Evolutionary conservation across 1,140 invertebrate species (phyloP).

Genomic region (Sycophaga agraensis): DNA sequence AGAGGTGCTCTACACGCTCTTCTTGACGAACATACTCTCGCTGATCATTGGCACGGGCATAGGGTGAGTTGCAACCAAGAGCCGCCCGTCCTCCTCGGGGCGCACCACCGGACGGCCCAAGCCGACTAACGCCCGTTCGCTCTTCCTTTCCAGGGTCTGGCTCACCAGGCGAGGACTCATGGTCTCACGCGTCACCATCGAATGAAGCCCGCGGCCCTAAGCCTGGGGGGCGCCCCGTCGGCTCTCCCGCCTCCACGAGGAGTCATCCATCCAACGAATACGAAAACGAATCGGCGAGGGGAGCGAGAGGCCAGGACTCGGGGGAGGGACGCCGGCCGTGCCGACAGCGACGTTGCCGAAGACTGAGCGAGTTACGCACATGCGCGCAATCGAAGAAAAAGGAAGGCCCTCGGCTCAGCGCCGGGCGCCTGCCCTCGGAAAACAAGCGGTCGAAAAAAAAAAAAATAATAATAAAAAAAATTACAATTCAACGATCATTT

Average conservation of each 20-base stretch:
- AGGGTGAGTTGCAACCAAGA: no score
- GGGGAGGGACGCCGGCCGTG: background rate
- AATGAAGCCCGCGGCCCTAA: conserved; percentile 48
- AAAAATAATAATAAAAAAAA: background rate
- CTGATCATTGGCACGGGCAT: conserved; percentile 86
- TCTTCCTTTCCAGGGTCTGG: conserved; percentile 61
- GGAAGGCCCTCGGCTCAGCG: background rate
- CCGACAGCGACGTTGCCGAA: background rate
- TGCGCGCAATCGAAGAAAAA: no score
- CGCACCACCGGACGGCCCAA: no score
- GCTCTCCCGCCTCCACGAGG: background rate
- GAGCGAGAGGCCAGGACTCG: background rate
- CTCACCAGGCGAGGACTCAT: conserved; percentile 68
- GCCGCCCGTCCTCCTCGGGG: no score
- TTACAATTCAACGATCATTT: no score
- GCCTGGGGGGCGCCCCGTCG: background rate
- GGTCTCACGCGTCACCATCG: conserved; percentile 64
- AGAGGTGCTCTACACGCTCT: conserved; percentile 85
- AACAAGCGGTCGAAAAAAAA: background rate
- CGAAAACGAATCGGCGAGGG: no score
- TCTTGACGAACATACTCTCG: conserved; percentile 87
- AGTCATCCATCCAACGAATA: background rate
- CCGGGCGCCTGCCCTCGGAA: background rate
- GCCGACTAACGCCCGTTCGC: no score
- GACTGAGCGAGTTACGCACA: conserved; percentile 17